Conservation (phyloP, 2,797 vertebrate genomes). For the Poeciliopsis turneri region DNA sequence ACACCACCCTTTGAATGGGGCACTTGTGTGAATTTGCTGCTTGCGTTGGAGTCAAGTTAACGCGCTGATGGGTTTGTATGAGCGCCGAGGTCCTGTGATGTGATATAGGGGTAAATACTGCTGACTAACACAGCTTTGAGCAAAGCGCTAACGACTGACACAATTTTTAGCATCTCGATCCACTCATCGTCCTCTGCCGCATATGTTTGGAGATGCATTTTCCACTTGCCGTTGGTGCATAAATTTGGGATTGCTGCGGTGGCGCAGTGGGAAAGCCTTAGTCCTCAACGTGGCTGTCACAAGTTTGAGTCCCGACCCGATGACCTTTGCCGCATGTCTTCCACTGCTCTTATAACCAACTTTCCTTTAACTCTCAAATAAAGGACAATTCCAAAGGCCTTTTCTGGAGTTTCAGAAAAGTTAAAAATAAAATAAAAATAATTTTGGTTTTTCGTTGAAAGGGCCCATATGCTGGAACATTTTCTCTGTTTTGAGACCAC, state of each 20-base stretch:
- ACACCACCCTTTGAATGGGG: slow-evolving; percentile 45
- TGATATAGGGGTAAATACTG: slow-evolving; percentile 8
- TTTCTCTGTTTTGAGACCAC: not conserved
- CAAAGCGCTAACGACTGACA: slow-evolving; percentile 17
- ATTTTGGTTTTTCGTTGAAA: not conserved
- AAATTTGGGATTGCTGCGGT: too few species aligned
- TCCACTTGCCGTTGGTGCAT: not conserved
- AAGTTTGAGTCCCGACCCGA: too few species aligned
- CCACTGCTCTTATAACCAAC: too few species aligned
- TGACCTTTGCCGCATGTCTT: too few species aligned
- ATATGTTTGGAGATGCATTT: not conserved
- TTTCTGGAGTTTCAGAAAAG: too few species aligned
- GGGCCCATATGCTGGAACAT: not conserved
- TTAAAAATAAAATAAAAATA: too few species aligned
- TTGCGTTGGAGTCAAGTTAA: slow-evolving; percentile 3
- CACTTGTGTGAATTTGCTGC: slow-evolving; percentile 41
- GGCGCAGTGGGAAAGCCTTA: too few species aligned
- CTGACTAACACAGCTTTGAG: slow-evolving; percentile 8
- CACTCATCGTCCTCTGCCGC: not conserved
- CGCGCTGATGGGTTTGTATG: slow-evolving; percentile 11
- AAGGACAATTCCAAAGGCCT: too few species aligned
- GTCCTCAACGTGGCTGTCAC: too few species aligned
- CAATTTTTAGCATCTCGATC: not conserved
- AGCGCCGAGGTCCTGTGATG: not conserved
- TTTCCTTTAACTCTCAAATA: too few species aligned